phyloP scores from a whole-genome alignment of 2,113 vertebrate species.

The Seriola quinqueradiata region DNA sequence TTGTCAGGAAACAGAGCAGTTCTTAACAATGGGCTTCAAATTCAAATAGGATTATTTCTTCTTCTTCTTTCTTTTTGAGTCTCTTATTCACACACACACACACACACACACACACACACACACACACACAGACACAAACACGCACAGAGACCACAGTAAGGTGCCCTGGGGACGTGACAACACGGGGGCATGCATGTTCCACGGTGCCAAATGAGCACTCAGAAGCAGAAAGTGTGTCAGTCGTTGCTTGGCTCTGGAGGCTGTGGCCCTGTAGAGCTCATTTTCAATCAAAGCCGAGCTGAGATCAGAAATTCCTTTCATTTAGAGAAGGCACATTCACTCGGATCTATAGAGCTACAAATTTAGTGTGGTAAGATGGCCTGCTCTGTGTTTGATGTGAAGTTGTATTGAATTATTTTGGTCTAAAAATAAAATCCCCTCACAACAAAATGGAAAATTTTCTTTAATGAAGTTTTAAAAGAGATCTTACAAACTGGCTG shows the following conservation, averaged over 20 bases:
- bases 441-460: not conserved
- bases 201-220: constrained; percentile 63
- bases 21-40: constrained; percentile 24
- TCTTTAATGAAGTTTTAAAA: not conserved
- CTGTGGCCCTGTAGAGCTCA: constrained; percentile 41
- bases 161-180: constrained; percentile 36
- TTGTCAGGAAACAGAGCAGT: constrained; percentile 3
- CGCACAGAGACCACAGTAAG: constrained; percentile 3
- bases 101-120: not conserved
- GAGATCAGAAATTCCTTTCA: constrained; percentile 62
- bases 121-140: not conserved
- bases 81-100: constrained; percentile 2
- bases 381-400: constrained; percentile 37
- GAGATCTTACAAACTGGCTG: not conserved
- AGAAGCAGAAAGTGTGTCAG: constrained; percentile 62
- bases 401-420: constrained; percentile 18
- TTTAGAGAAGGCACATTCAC: constrained; percentile 44
- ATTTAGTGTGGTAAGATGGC: constrained; percentile 16
- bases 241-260: constrained; percentile 30
- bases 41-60: constrained; percentile 53
- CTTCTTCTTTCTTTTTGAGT: not conserved
- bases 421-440: constrained; percentile 21
- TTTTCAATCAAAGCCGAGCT: constrained; percentile 59
- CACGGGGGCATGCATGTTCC: constrained; percentile 54
- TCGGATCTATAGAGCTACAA: constrained; percentile 30